These are phyloP conservation scores for Tympanoctomys barrerae DNA, from an alignment of 2,797 vertebrate species.

Conservation along the genomic window DNA sequence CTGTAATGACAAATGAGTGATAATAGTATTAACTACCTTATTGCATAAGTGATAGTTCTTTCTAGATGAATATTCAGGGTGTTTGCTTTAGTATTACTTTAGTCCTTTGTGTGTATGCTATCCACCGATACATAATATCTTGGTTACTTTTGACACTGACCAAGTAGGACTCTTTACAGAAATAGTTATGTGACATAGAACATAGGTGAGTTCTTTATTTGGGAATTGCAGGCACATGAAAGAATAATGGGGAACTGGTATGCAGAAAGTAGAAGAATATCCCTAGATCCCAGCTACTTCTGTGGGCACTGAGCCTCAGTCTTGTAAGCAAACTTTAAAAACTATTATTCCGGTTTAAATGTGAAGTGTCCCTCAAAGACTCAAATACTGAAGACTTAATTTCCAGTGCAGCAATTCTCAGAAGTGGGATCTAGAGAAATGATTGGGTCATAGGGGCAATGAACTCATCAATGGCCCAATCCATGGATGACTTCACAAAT, in stretches of 20 bases:
- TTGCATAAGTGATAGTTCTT: not conserved
- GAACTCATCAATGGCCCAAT: not conserved
- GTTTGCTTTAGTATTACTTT: not conserved
- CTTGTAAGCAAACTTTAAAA: not conserved
- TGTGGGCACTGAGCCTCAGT: not conserved
- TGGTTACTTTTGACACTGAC: not conserved
- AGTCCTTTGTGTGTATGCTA: not conserved
- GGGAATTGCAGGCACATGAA: not conserved
- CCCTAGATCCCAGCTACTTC: not conserved
- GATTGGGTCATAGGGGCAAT: not conserved
- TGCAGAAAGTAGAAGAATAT: fast-evolving
- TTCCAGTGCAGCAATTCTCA: not conserved
- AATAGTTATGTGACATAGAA: not conserved
- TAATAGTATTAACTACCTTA: not conserved
- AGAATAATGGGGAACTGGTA: not conserved
- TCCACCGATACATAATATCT: not conserved
- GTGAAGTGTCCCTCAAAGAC: not conserved
- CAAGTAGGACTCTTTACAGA: not conserved
- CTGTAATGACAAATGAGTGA: not conserved
- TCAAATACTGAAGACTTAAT: not conserved
- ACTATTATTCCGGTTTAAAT: not conserved
- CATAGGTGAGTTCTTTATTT: not conserved
- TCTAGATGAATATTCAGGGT: not conserved
- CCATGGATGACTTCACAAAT: not conserved
- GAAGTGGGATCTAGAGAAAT: not conserved